Evolutionary conservation across 1,140 invertebrate genomes (phyloP), one percentile per base, ranked within the genome.

Genomic region (Micrasema minimum): DNA sequence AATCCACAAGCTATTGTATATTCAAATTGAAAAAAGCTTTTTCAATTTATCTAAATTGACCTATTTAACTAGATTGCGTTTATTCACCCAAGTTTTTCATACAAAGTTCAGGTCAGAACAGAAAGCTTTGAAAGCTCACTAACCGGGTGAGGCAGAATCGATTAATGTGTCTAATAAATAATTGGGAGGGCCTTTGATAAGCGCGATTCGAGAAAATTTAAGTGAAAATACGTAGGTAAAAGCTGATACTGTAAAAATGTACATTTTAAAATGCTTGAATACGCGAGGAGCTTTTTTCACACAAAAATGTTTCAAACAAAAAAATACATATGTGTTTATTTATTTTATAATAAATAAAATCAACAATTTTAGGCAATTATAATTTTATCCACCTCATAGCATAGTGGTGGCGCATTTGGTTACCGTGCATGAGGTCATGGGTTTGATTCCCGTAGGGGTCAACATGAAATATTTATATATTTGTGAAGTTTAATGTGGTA

Each of bases 131-230:
- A 16, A 53, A 53, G 50, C 50, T 53, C 50, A 11, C 41, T 45
- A 16, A 12, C 26, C 11, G 50, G 50, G 23, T 31, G 23, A 53
- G 26, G n/a, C 50, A 5, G n/a, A 53, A 53, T 53, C 50, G 26
- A 53, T 53, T 53, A 53, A 53, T 22, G n/a, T 53, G 23, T 31
- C 50, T 31, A 53, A 53, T 53, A 31, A 53, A 53, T 53, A 53
- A 53, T 26, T 53, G n/a, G 11, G 11, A n/a, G 11, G 3, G 41
- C 11, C 41, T 45, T 12, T 16, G 41, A 45, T 45, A 45, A 45
- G 41, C 41, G 14, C 11, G 41, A 16, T 45, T n/a, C 41, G 41
- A n/a, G 11, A 45, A 45, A 16, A 16, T 12, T 45, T 45, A 45
- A 45, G 14, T 16, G 14, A 45, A 45, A 45, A 45, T n/a, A 38